Evolutionary conservation across 2,797 vertebrate species (phyloP).

Genomic region (Eupleurogrammus muticus): DNA sequence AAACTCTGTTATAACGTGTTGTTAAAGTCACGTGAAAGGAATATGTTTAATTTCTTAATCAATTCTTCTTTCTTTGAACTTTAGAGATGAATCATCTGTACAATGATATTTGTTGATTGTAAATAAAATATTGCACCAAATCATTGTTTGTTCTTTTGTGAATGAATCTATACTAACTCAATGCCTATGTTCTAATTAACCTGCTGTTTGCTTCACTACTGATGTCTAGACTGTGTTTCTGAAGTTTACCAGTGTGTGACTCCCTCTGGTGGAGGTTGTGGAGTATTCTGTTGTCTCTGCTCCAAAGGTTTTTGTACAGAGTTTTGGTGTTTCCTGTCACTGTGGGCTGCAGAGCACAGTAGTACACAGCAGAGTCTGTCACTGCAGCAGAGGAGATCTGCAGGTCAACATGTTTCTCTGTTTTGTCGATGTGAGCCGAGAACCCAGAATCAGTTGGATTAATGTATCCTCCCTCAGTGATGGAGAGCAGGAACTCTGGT

Average conservation of each 20-base stretch:
- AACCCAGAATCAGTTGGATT: constrained; percentile 11
- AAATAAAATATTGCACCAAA: no score
- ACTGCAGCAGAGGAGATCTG: constrained; percentile 20
- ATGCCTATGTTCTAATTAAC: no score
- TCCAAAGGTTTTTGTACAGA: constrained; percentile 32
- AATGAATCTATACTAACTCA: no score
- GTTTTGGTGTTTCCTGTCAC: constrained; percentile 5
- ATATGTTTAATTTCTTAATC: no score
- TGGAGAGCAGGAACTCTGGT: no score
- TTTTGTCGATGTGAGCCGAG: constrained; percentile 13
- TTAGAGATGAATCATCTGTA: no score
- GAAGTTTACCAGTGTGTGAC: background rate
- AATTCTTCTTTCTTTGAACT: no score
- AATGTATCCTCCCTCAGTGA: background rate
- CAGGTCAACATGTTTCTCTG: no score
- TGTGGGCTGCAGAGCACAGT: constrained; percentile 6
- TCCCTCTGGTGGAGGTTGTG: constrained; percentile 21
- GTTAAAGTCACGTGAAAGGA: background rate
- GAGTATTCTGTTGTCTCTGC: constrained; percentile 14
- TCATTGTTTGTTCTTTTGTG: no score
- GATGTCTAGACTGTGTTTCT: background rate
- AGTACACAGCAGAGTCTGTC: constrained; percentile 8
- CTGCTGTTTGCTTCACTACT: no score
- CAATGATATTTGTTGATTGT: no score
- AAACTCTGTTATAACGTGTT: background rate